Conservation (phyloP, 2,888 invertebrate genomes). For the Ellobium chinense region DNA sequence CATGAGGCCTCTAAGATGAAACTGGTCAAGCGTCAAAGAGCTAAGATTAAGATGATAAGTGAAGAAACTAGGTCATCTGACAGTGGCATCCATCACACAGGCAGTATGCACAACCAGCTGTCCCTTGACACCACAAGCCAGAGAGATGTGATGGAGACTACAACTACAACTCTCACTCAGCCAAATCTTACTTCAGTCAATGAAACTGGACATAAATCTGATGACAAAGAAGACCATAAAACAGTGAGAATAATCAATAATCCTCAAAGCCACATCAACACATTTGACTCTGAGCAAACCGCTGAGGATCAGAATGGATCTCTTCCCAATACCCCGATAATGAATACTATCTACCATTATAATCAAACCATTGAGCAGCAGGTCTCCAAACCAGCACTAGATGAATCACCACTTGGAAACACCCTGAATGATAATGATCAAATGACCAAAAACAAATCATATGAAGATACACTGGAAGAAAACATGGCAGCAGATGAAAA, state of each 20-base stretch:
- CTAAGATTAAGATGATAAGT: slow-evolving; percentile 6
- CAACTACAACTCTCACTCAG: no score
- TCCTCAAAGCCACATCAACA: background rate
- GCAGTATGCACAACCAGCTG: background rate
- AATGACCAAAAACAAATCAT: no score
- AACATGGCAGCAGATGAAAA: no score
- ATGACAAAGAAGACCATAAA: background rate
- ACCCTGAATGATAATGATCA: no score
- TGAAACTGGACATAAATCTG: no score
- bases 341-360: no score
- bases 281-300: background rate
- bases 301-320: background rate
- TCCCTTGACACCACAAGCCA: background rate
- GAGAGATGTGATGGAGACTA: no score
- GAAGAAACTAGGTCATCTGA: background rate
- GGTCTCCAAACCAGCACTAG: no score
- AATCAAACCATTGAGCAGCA: no score
- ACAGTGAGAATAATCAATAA: background rate
- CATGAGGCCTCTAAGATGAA: background rate
- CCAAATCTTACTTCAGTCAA: no score
- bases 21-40: slow-evolving; percentile 1
- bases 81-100: background rate
- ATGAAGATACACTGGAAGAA: no score
- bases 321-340: background rate
- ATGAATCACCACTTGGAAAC: no score